Percentiles rank a stretch among this genome's conserved stretches.
These are phyloP conservation scores for Craniophora ligustri DNA, from an alignment of 2,888 invertebrate species.

Conservation along the genomic window DNA sequence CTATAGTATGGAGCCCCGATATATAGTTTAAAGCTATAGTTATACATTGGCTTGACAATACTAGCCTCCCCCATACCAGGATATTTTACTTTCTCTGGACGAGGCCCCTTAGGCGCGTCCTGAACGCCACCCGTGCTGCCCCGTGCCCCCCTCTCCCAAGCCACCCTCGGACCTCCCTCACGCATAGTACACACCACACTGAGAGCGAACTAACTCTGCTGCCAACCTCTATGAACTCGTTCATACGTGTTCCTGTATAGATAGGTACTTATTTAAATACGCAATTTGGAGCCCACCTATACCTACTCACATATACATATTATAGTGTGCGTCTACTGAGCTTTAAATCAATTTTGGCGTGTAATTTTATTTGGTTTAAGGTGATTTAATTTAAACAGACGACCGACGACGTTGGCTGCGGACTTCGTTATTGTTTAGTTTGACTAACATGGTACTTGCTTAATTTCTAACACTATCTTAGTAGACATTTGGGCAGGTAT, in stretches of 20 bases:
- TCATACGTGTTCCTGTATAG: constrained; percentile 77
- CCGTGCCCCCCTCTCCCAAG: constrained; percentile 57
- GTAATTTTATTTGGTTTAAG: constrained; percentile 72
- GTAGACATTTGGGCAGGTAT: too few relatives aligned
- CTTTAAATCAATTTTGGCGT: constrained; percentile 78
- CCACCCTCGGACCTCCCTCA: constrained; percentile 73
- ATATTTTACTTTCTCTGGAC: constrained; percentile 89
- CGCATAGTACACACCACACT: constrained; percentile 85
- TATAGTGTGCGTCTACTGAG: constrained; percentile 55
- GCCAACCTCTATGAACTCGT: constrained; percentile 83
- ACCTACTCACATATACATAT: constrained; percentile 55
- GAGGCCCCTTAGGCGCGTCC: constrained; percentile 83
- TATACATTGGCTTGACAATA: constrained; percentile 87
- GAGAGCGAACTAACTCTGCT: constrained; percentile 85
- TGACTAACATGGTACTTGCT: constrained; percentile 21
- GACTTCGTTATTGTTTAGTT: constrained; percentile 43
- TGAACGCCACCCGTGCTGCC: constrained; percentile 67
- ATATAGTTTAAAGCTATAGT: constrained; percentile 88
- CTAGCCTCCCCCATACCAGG: constrained; percentile 87
- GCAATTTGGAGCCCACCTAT: constrained; percentile 78
- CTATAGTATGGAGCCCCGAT: constrained; percentile 80
- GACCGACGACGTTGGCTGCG: constrained; percentile 52
- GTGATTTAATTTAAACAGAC: constrained; percentile 71
- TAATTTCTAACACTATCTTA: constrained; percentile 7
- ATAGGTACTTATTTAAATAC: constrained; percentile 83